Base-by-base conservation (phyloP, 2,888 invertebrate genomes). In the Folsomia manolachei region DNA sequence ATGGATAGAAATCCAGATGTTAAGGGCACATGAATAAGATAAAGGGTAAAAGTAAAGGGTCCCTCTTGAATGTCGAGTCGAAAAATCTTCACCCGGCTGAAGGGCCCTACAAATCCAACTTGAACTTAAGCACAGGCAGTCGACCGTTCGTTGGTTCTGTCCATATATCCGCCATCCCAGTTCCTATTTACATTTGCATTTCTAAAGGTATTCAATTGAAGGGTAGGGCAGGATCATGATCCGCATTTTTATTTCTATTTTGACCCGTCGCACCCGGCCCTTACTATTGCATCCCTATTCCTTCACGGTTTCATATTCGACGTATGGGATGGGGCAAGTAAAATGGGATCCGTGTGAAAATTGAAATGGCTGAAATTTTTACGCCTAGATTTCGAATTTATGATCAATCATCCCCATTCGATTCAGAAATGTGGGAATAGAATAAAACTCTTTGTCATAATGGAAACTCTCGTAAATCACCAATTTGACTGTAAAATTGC, bases 221-320 rank as follows among this genome's bases (percentile, higher is more conserved):
- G 18, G 19, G 19, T n/a, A n/a, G n/a, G n/a, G n/a, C n/a, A n/a
- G n/a, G n/a, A n/a, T n/a, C 39, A 56, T 56, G 56, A 56, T 56
- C 56, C 56, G 56, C 56, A 56, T 56, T 56, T 56, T 56, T 56
- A 56, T 56, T 18, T 56, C 56, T 56, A 56, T 56, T 56, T 56
- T 56, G 56, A 56, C 56, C 56, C 18, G 56, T 21, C 56, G 56
- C 56, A 56, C 56, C 56, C 56, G 56, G n/a, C 56, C 56, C 56
- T 56, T n/a, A n/a, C 21, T 14, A 14, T 56, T 56, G 21, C n/a
- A 39, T 4, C 39, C 56, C 18, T 14, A 56, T n/a, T n/a, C n/a
- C n/a, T n/a, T n/a, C n/a, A n/a, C n/a, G n/a, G n/a, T n/a, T n/a
- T n/a, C n/a, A n/a, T n/a, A n/a, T n/a, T n/a, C n/a, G n/a, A n/a